Base-by-base conservation (phyloP, 2,888 invertebrate species). In the Drosophila histrio region DNA sequence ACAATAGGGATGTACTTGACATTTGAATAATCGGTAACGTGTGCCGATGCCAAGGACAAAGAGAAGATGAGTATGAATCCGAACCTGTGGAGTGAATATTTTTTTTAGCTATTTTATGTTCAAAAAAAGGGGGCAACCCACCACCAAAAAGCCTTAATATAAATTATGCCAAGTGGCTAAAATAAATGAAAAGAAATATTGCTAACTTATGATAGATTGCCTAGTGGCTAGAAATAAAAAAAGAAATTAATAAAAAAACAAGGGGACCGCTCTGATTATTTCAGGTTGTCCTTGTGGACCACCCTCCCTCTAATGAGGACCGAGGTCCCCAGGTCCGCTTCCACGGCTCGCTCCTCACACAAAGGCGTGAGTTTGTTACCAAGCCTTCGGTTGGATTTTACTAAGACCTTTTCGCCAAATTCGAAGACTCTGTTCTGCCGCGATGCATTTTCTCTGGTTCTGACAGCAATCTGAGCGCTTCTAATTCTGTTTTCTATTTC, bases 231-330 rank as follows among this genome's bases (percentile, higher is more conserved):
- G n/a, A n/a, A n/a, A n/a, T n/a, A n/a, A 32, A 36, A 59, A 58
- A 44, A 34, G 32, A n/a, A n/a, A n/a, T n/a, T n/a, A n/a, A n/a
- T n/a, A n/a, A 21, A 30, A 32, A 46, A 47, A 38, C 2, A 21
- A 46, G 13, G 19, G 30, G 4, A 13, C 54, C 26, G 54, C 22
- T n/a, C n/a, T n/a, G n/a, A n/a, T n/a, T n/a, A n/a, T n/a, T 17
- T 53, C 28, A 59, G 11, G 52, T 52, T 59, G 43, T 59, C 50
- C 32, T 58, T 58, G 41, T 50, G 52, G 52, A 52, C 52, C 43
- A 50, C 43, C 50, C 59, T 59, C 50, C 52, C 60, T n/a, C n/a
- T 60, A 49, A 43, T 62, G 9, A 28, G 49, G 36, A 49, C 62
- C 26, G 17, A 15, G 34, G 54, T 49, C 41, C 34, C 61, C 43